These are phyloP conservation scores for Pelosia muscerda DNA, from an alignment of 2,888 invertebrate species.

Conservation along the genomic window DNA sequence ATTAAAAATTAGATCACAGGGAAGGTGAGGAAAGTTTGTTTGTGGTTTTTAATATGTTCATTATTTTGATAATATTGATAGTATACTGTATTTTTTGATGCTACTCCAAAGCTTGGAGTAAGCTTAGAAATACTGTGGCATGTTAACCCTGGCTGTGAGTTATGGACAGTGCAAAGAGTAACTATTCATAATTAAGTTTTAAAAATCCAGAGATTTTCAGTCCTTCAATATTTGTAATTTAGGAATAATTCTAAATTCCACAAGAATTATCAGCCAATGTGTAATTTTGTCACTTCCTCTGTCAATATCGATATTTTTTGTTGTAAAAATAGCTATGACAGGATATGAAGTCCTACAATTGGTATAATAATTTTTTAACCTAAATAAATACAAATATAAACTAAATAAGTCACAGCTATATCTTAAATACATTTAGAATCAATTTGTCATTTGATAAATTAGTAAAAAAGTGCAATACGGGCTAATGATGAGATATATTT, in stretches of 20 bases:
- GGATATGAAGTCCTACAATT: slow-evolving; percentile 46
- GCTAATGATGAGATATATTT: slow-evolving; percentile 30
- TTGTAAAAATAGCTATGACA: slow-evolving; percentile 50
- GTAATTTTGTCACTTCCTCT: slow-evolving; percentile 42
- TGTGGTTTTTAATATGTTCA: too few relatives aligned
- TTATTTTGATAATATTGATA: too few relatives aligned
- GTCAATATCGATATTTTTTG: slow-evolving; percentile 46
- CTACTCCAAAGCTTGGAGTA: neutral
- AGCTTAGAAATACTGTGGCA: neutral
- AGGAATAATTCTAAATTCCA: slow-evolving; percentile 34
- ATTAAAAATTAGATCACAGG: slow-evolving; percentile 2
- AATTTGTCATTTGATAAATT: neutral
- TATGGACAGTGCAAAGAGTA: neutral
- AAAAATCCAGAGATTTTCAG: neutral
- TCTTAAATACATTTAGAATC: neutral
- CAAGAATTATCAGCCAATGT: slow-evolving; percentile 42
- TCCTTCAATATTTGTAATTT: slow-evolving; percentile 3
- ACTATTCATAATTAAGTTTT: neutral
- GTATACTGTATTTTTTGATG: neutral
- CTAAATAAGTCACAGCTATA: neutral
- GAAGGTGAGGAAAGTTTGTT: neutral
- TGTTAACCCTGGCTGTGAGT: neutral
- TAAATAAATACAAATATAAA: slow-evolving; percentile 18
- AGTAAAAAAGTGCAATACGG: slow-evolving; percentile 45
- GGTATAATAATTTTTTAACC: slow-evolving; percentile 41